Evolutionary conservation across 2,113 vertebrate species (phyloP), one percentile per base, ranked within the genome.

Genomic region (Vidua macroura): DNA sequence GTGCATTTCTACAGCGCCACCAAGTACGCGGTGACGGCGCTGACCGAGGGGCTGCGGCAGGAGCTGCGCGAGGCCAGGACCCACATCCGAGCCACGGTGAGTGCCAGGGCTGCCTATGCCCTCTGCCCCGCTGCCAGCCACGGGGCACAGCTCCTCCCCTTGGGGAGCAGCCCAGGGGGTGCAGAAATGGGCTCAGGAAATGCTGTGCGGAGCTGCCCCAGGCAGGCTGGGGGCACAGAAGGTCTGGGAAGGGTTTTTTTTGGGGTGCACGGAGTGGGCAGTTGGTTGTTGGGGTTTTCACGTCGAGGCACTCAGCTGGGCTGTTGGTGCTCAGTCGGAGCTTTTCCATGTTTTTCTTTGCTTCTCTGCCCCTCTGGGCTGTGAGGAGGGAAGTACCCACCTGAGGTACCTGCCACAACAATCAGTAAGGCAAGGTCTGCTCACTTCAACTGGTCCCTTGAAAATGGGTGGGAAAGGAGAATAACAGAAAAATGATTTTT

Each of bases 1-100:
- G 90, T 93, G 91, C 99, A 99, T 90, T 99, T 99, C 92, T 99
- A 99, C 98, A 98, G 98, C 13, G 99, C 99, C 90, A 99, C 99
- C 86, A 99, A 99, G 97, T 99, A 98, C 1, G 99, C 99, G 0
- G 99, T 99, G 82, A 99, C 99, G 0, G 99, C 99, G 4, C 94
- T 99, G 86, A 99, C 99, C 1, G 99, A 99, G 96, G 99, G 99
- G 68, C 97, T 99, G 66, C 97, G 99, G 86, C 99, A 99, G 91
- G 99, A 99, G 91, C 98, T 99, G 17, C 96, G 98, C 74, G 99
- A 99, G 93, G 98, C 98, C 41, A 98, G 98, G 93, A 99, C 98
- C 33, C 99, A 99, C 90, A 99, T 99, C 96, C 98, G 99, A 96
- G 99, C 98, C 92, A 99, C 99, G 33, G 99, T 99, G 97, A 98